phyloP scores from a whole-genome alignment of 2,113 vertebrate genomes.

The Hemiscyllium ocellatum region DNA sequence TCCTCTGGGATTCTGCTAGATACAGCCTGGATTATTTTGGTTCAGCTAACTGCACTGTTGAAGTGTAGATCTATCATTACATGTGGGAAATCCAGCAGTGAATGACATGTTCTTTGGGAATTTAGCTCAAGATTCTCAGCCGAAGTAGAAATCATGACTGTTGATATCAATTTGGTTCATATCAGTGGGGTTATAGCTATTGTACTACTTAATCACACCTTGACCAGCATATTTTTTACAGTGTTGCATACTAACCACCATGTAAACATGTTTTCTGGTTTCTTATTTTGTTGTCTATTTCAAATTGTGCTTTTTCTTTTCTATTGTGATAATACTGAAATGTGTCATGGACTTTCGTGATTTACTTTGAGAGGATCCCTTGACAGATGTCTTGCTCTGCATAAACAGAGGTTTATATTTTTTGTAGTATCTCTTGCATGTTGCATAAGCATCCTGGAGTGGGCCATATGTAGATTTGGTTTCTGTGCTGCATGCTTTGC shows the following conservation, averaged over 20 bases:
- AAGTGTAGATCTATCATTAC: background rate
- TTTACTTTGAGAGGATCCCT: background rate
- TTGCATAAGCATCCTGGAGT: background rate
- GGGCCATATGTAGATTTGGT: background rate
- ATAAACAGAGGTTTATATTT: background rate
- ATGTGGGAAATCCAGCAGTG: background rate
- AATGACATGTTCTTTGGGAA: background rate
- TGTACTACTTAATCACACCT: background rate
- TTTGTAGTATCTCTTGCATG: background rate
- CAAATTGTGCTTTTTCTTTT: background rate
- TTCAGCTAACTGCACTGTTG: background rate
- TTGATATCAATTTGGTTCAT: background rate
- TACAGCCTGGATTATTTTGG: background rate
- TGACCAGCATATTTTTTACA: background rate
- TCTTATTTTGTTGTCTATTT: no score
- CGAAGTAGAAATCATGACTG: background rate
- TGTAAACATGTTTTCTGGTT: background rate
- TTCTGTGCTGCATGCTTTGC: background rate
- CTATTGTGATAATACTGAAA: background rate
- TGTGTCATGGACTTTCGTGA: background rate
- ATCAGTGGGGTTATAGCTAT: background rate
- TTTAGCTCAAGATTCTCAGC: slow-evolving; percentile 8
- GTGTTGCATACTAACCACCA: background rate
- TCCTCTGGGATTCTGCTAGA: slow-evolving; percentile 17
- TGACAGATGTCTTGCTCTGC: no score